Evolutionary conservation across 1,140 invertebrate species (phyloP), one percentile per base, ranked within the genome.

Genomic region (Armadillidium nasatum): DNA sequence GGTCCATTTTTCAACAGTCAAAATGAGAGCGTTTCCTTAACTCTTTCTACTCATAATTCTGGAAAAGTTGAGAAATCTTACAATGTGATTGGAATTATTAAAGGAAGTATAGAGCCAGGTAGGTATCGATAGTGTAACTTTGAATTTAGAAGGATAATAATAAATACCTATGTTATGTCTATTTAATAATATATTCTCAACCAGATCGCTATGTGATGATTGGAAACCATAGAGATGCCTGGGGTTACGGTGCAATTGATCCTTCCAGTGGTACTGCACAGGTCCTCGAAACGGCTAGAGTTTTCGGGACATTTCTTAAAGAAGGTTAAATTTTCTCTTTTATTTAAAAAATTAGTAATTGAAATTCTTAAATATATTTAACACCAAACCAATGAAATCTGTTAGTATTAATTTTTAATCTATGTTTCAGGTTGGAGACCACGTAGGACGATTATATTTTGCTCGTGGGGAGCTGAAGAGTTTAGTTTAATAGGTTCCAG

Each of bases 161-260:
- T 19, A 60, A 4, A 19, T 13, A 19, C 7, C 7, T 2, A 60
- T 15, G 19, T 15, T 60, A 4, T n/a, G 9, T n/a, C 43, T 15
- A 71, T 21, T 3, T 15, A 71, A 71, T 71, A 71, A 4, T 15
- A 21, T 1, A 15, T 3, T 43, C 22, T 22, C 10, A 22, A 19
- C 10, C 72, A 78, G 76, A 78, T 66, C 46, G 86, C 4, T 89
- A 88, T 81, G 85, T 89, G 13, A 82, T 90, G 22, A 80, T 90
- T 15, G 89, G 88, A 7, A 88, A 88, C 79, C 89, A 90, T 79
- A 83, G 88, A 74, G 88, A 89, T 83, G 86, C 88, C 23, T 89
- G 88, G 87, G 85, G 85, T 7, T 87, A 85, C 78, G 88, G 87
- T 22, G 85, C 87, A 19, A 78, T 88, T 43, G 88, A 89, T 82